Base-by-base conservation (phyloP, 2,797 vertebrate genomes). In the Emydoidea blandingii region DNA sequence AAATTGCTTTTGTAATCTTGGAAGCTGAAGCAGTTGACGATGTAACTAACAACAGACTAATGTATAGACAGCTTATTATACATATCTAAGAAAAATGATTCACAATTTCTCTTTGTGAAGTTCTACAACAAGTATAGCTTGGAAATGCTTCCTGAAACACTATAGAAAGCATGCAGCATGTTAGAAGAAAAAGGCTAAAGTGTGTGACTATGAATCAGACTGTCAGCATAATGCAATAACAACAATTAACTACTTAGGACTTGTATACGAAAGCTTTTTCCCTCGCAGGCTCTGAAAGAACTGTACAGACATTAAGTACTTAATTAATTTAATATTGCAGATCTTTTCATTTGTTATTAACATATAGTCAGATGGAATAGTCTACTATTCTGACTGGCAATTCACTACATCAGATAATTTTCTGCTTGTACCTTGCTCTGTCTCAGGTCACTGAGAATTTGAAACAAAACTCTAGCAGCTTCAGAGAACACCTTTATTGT, bases 21-120 rank as follows among this genome's bases (percentile, higher is more conserved):
- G 83, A 92, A 94, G 82, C 87, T 88, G 50, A 95, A 95, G 62
- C 59, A 88, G 65, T n/a, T 91, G 72, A 95, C 93, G 14, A 90
- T 94, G 74, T 91, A 94, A 83, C 68, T 91, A 95, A 83, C 62
- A 93, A 91, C 15, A 91, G 15, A 57, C 3, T 31, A 85, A 72
- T 57, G 8, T 88, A 95, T 92, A 96, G 79, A 86, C 31, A 81
- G 37, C 2, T 4, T 81, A 34, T 85, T 88, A 53, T 76, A 34
- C 87, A 65, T 44, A 94, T 89, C 83, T 68, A 81, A 37, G 74
- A 80, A 97, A 93, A 82, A 1, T 49, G 29, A 49, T 50, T 96
- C 12, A 78, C 16, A 29, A 14, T 79, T 90, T 91, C 95, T 14
- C 37, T 84, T 86, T 92, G 8, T 68, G 54, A 52, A 78, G 41